Percentiles rank a stretch among this genome's conserved stretches.
Conservation (phyloP, 2,113 vertebrate genomes). For the Oncorhynchus nerka region DNA sequence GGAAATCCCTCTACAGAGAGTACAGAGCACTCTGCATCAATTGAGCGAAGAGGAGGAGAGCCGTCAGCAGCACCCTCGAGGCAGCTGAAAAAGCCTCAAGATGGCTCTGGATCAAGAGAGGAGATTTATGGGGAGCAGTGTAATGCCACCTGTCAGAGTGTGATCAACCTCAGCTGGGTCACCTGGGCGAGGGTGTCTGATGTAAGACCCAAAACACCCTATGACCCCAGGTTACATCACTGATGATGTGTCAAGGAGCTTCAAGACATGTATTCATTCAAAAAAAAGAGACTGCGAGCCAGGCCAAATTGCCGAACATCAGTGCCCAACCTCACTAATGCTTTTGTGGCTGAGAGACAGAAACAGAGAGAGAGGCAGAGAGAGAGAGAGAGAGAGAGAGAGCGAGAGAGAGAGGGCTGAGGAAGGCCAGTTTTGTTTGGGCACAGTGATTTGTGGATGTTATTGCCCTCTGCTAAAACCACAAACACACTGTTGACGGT, state of each 20-base stretch:
- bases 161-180: too few relatives aligned
- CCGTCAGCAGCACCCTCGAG: too few relatives aligned
- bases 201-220: too few relatives aligned
- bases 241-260: background rate
- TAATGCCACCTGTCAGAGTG: too few relatives aligned
- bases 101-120: too few relatives aligned
- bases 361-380: background rate
- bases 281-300: background rate
- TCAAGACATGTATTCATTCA: background rate
- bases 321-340: too few relatives aligned
- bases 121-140: too few relatives aligned
- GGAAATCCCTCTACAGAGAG: background rate
- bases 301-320: too few relatives aligned
- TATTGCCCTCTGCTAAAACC: constrained; percentile 48
- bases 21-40: background rate
- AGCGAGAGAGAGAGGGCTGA: background rate
- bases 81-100: too few relatives aligned
- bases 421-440: constrained; percentile 21
- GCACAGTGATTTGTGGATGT: constrained; percentile 27
- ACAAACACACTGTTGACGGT: constrained; percentile 29
- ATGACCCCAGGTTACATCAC: too few relatives aligned
- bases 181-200: too few relatives aligned
- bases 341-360: too few relatives aligned
- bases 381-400: background rate
- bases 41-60: background rate